Evolutionary conservation across 2,888 invertebrate genomes (phyloP).

Genomic region (Drosophila nr. perissopoda): DNA sequence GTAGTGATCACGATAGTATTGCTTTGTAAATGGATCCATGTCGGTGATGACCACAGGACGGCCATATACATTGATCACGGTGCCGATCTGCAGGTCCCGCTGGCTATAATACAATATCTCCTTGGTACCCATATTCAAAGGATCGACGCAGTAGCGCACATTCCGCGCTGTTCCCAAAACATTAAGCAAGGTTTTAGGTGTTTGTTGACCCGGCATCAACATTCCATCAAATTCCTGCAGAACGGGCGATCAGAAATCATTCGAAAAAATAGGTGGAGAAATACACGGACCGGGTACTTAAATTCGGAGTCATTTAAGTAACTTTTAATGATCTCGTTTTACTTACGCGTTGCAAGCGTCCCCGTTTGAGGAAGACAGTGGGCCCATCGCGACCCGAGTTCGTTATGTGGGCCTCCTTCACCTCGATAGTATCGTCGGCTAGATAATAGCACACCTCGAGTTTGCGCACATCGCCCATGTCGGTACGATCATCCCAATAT

Average conservation of each 20-base stretch:
- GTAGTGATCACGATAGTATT: slow-evolving; percentile 89
- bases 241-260: background rate
- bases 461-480: slow-evolving; percentile 91
- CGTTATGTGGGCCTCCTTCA: slow-evolving; percentile 89
- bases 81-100: slow-evolving; percentile 92
- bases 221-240: slow-evolving; percentile 77
- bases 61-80: slow-evolving; percentile 92
- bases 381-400: slow-evolving; percentile 90
- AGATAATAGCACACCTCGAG: slow-evolving; percentile 94
- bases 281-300: background rate
- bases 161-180: slow-evolving; percentile 86
- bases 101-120: slow-evolving; percentile 82
- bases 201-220: slow-evolving; percentile 85
- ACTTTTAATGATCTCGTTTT: background rate
- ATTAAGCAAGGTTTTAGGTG: slow-evolving; percentile 87
- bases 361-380: slow-evolving; percentile 90
- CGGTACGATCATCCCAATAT: slow-evolving; percentile 95
- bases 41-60: slow-evolving; percentile 92
- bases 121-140: slow-evolving; percentile 86
- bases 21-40: slow-evolving; percentile 93
- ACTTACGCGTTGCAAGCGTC: slow-evolving; percentile 90
- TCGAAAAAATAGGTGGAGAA: background rate
- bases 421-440: slow-evolving; percentile 95
- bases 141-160: slow-evolving; percentile 87
- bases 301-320: background rate